These are phyloP conservation scores for Megastigmus dorsalis DNA, from an alignment of 2,888 invertebrate genomes.

Conservation along the genomic window DNA sequence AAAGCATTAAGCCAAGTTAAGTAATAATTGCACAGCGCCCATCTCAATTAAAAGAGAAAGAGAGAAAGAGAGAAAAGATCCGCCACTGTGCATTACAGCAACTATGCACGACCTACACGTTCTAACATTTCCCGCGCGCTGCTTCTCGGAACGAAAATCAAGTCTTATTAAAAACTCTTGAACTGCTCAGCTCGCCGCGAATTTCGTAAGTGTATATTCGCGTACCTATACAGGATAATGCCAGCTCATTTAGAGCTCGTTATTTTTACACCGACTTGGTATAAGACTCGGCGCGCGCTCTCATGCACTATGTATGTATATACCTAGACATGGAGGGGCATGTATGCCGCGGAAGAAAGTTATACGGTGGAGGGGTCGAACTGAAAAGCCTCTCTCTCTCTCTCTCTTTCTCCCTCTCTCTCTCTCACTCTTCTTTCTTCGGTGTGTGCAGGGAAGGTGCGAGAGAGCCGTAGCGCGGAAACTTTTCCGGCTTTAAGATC, in stretches of 20 bases:
- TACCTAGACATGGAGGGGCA: neutral
- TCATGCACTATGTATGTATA: neutral
- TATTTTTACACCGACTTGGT: constrained; percentile 37
- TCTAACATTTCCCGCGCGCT: no score
- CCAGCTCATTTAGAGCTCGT: constrained; percentile 37
- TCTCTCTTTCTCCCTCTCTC: neutral
- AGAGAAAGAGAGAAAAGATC: neutral
- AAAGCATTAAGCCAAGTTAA: no score
- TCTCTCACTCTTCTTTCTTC: neutral
- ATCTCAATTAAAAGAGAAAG: neutral
- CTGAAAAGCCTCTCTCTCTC: neutral
- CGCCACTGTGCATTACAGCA: no score
- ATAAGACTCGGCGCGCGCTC: neutral
- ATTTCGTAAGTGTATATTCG: neutral
- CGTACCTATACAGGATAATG: constrained; percentile 5
- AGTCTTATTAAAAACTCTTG: constrained; percentile 28
- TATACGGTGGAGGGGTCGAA: neutral
- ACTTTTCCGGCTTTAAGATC: constrained; percentile 53
- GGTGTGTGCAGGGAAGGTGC: neutral
- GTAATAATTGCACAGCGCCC: no score
- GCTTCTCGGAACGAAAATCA: no score
- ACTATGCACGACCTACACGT: no score
- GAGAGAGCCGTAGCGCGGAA: constrained; percentile 27
- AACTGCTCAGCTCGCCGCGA: neutral
- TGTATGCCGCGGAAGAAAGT: neutral